Evolutionary conservation across 2,888 invertebrate genomes (phyloP).

Genomic region (Sphecodes monilicornis): DNA sequence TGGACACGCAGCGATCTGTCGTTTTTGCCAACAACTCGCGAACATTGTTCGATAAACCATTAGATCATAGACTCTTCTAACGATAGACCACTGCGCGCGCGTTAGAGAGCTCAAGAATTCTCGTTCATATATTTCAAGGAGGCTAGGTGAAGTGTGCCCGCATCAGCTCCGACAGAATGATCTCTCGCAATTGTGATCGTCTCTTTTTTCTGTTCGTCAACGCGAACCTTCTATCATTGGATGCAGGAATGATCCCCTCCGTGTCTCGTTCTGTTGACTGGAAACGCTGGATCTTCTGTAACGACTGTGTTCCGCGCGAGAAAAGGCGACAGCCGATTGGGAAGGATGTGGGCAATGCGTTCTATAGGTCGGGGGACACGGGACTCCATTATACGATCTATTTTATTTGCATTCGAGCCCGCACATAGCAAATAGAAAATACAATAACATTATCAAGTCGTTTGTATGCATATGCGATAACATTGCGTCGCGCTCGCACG

Average conservation of each 20-base stretch:
- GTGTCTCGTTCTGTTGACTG: not conserved
- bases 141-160: not conserved
- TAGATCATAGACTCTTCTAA: not conserved
- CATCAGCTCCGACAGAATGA: conserved; percentile 57
- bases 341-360: not conserved
- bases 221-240: not conserved
- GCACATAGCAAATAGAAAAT: conserved; percentile 55
- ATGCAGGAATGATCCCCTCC: not conserved
- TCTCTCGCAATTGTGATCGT: conserved; percentile 66
- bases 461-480: conserved; percentile 37
- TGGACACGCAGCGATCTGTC: not conserved
- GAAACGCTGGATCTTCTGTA: not conserved
- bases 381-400: conserved; percentile 45
- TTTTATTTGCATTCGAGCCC: conserved; percentile 53
- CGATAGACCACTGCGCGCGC: not conserved
- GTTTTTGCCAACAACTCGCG: not conserved
- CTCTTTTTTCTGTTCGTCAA: conserved; percentile 11
- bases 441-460: conserved; percentile 44
- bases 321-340: not conserved
- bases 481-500: conserved; percentile 37
- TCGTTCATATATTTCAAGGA: conserved; percentile 36
- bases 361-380: not conserved
- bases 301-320: not conserved
- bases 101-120: not conserved
- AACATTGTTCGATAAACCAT: not conserved